Conservation (phyloP, 2,797 vertebrate species). For the Mormyrops boulengeri region DNA sequence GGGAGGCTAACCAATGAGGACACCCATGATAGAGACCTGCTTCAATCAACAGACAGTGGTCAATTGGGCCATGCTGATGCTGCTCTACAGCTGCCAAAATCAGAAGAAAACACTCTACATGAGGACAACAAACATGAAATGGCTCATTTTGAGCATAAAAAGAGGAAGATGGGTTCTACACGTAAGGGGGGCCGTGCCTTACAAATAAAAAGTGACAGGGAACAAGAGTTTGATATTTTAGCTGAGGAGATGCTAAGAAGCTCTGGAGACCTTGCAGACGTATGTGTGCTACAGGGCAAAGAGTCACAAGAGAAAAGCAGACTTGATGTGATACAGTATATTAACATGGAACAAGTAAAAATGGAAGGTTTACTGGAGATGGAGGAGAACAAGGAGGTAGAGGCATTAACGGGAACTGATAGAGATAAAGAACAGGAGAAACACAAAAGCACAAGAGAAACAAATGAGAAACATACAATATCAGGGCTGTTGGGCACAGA, state of each 20-base stretch:
- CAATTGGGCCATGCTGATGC: not conserved
- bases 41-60: not conserved
- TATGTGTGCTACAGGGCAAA: not conserved
- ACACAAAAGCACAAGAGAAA: not conserved
- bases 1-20: not conserved
- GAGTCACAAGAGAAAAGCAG: not conserved
- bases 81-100: not conserved
- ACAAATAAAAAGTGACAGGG: not conserved
- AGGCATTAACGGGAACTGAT: not conserved
- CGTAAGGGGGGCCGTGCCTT: slow-evolving; percentile 11
- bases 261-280: not conserved
- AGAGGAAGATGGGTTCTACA: slow-evolving; percentile 39
- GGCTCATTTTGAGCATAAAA: slow-evolving; percentile 21
- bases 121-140: slow-evolving; percentile 12
- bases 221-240: not conserved
- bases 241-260: not conserved
- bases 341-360: not conserved
- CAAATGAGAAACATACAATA: not conserved
- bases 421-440: not conserved
- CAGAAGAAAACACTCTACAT: not conserved
- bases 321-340: not conserved
- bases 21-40: not conserved
- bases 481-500: not conserved
- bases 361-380: not conserved
- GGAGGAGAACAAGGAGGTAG: not conserved